Base-by-base conservation (phyloP, 1,140 invertebrate genomes). In the Neodiprion pinetum region DNA sequence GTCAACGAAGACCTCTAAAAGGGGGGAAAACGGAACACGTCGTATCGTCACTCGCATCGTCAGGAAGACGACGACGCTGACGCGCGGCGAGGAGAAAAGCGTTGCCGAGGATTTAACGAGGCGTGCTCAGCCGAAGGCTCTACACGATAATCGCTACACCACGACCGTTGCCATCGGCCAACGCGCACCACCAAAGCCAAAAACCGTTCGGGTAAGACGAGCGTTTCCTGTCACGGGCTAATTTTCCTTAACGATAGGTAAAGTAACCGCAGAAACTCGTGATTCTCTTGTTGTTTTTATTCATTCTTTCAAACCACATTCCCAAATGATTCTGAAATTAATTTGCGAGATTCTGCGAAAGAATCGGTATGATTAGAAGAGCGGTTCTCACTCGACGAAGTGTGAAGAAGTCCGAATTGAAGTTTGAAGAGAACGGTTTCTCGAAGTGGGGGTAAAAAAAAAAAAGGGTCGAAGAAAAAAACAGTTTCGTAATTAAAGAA, bases 51-150 rank as follows among this genome's bases (percentile, higher is more conserved):
- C 96, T 40, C 92, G 95, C 79, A 95, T 97, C 75, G 93, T 97
- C 8, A 91, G 95, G 69, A 97, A 97, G 86, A 96, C 96, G 75
- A 98, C 96, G 9, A 97, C 96, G 1, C 84, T 97, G 72, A 96
- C 95, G 17, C 90, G 95, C 3, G 96, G 95, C 28, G 96, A 97
- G 81, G 95, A 96, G 83, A 92, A 94, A 76, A 92, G 92, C 75
- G 90, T 92, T 17, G 89, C 92, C 17, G 93, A 96, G 77, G 93
- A 95, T 82, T 84, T 95, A 80, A 89, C 91, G 75, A 84, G 89
- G 83, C 89, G 89, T 72, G 86, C 84, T 76, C 85, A 85, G 79
- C 88, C 82, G 73, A 86, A 88, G 65, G 90, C 90, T 66, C 84
- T 91, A 50, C 89, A 89, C 50, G 83, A 87, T 74, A 80, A 75